phyloP scores from a whole-genome alignment of 2,888 invertebrate genomes.

The Tenthredo amoena region DNA sequence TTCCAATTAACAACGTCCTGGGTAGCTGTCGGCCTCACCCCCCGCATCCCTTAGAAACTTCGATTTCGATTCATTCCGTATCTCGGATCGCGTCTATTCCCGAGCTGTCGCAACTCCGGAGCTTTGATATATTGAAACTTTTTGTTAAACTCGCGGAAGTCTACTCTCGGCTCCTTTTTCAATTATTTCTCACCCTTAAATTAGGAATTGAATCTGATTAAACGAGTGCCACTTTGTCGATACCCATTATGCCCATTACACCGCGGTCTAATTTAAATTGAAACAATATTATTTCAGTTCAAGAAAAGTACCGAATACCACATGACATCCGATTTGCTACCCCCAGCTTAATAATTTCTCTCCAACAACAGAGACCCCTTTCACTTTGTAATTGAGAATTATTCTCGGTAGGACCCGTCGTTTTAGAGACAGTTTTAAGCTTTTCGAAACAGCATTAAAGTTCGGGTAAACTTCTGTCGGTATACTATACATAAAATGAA shows the following conservation, averaged over 20 bases:
- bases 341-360: neutral
- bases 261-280: neutral
- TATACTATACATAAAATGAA: neutral
- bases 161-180: neutral
- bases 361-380: neutral
- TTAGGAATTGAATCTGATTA: conserved; percentile 19
- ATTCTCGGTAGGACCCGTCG: neutral
- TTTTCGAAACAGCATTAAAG: neutral
- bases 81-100: conserved; percentile 26
- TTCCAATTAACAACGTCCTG: conserved; percentile 40
- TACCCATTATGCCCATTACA: neutral
- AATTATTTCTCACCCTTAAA: conserved; percentile 11
- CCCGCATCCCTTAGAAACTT: neutral
- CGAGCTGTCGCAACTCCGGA: conserved; percentile 13
- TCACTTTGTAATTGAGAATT: neutral
- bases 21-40: neutral
- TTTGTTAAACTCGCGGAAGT: neutral
- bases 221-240: conserved; percentile 2
- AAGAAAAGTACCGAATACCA: neutral
- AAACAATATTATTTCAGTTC: neutral
- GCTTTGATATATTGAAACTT: conserved; percentile 43
- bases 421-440: neutral
- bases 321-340: neutral
- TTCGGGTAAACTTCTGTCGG: neutral
- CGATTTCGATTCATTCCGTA: conserved; percentile 46